These are phyloP conservation scores for Harpegnathos saltator DNA, from an alignment of 1,140 invertebrate genomes.

Conservation along the genomic window DNA sequence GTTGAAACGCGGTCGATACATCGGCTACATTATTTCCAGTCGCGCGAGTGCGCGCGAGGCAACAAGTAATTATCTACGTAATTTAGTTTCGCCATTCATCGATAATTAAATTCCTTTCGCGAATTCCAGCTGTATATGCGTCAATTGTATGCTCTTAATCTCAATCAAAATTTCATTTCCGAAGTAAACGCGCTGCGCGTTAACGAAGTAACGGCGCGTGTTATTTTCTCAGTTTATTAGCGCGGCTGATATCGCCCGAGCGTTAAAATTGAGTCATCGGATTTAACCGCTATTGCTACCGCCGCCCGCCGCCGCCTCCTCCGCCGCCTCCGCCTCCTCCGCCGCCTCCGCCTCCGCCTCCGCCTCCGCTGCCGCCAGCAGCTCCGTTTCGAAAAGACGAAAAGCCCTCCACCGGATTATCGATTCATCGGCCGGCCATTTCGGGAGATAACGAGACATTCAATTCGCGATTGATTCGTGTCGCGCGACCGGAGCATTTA, in stretches of 20 bases:
- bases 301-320: no score
- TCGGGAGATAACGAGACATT: constrained; percentile 4
- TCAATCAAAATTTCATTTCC: constrained; percentile 60
- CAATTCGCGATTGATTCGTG: neutral
- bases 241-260: constrained; percentile 9
- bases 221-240: constrained; percentile 47
- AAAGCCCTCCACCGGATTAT: neutral
- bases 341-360: no score
- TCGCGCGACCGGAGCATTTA: neutral
- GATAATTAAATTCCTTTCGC: constrained; percentile 53
- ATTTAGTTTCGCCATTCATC: constrained; percentile 44
- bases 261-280: constrained; percentile 29
- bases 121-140: constrained; percentile 25
- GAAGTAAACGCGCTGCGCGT: constrained; percentile 28
- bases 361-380: neutral
- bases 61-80: constrained; percentile 35
- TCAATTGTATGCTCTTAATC: constrained; percentile 47
- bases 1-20: constrained; percentile 10
- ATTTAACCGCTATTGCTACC: neutral
- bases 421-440: neutral
- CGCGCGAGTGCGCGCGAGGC: constrained; percentile 10
- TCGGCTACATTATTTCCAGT: constrained; percentile 31
- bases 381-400: neutral
- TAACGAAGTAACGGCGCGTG: constrained; percentile 40
- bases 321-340: no score